Evolutionary conservation across 1,140 invertebrate species (phyloP).

Genomic region (Drosophila navojoa): DNA sequence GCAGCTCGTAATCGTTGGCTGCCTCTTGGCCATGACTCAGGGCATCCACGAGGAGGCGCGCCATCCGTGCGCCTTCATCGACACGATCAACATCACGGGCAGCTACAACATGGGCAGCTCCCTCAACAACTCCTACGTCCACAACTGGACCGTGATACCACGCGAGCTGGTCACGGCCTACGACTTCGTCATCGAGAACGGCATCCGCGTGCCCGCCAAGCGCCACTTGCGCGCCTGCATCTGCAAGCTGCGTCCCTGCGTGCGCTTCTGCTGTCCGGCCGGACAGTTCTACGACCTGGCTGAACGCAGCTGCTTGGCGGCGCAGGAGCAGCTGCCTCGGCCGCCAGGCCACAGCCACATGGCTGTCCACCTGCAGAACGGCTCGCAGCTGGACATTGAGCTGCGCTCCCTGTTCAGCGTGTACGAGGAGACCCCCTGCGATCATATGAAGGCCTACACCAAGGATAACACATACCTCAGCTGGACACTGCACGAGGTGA

Average conservation of each 20-base stretch:
- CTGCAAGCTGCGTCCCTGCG: constrained; percentile 65
- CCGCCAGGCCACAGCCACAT: constrained; percentile 47
- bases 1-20: constrained; percentile 31
- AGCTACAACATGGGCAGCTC: constrained; percentile 44
- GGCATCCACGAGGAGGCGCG: constrained; percentile 56
- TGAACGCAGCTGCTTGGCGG: constrained; percentile 26
- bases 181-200: constrained; percentile 74
- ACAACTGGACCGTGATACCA: constrained; percentile 69
- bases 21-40: constrained; percentile 15
- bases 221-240: constrained; percentile 70
- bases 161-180: constrained; percentile 64
- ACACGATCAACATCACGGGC: constrained; percentile 71
- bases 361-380: constrained; percentile 43
- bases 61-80: constrained; percentile 79
- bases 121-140: constrained; percentile 50
- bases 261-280: constrained; percentile 69
- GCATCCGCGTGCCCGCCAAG: constrained; percentile 52
- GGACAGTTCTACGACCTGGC: constrained; percentile 59
- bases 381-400: constrained; percentile 29
- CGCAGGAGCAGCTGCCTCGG: neutral
- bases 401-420: constrained; percentile 43
- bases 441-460: constrained; percentile 60
- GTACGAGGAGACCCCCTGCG: constrained; percentile 64
- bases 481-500: constrained; percentile 68
- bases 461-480: constrained; percentile 51